Conservation (phyloP, 2,113 vertebrate genomes). For the Corythaixoides concolor region DNA sequence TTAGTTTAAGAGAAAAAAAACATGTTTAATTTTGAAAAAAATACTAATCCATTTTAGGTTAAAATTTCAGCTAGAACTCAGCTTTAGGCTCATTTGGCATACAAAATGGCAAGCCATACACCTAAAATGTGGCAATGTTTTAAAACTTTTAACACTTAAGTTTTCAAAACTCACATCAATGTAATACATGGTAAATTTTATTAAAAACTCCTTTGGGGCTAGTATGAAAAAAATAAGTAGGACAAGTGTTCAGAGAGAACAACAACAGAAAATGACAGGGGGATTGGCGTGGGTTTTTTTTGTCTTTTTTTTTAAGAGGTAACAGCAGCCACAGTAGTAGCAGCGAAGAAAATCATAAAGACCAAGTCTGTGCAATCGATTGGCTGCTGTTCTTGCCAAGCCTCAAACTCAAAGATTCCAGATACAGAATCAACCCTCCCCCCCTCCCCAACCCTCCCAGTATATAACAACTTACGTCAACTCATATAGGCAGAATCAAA, state of each 20-base stretch:
- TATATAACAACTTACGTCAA: background rate
- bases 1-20: background rate
- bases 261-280: background rate
- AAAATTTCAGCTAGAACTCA: background rate
- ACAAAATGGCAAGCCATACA: background rate
- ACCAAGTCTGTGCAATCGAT: background rate
- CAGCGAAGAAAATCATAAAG: background rate
- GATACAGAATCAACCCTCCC: background rate
- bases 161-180: background rate
- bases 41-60: background rate
- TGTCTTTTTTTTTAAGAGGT: background rate
- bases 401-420: background rate
- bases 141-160: background rate
- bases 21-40: background rate
- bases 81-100: background rate
- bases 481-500: background rate
- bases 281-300: too few relatives aligned
- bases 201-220: background rate
- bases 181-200: background rate
- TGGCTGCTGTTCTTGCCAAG: background rate
- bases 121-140: background rate
- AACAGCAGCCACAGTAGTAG: background rate
- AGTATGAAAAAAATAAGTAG: background rate
- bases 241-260: background rate
- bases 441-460: fast-evolving